phyloP scores from a whole-genome alignment of 2,797 vertebrate species.

The Enteromius radiatus region DNA sequence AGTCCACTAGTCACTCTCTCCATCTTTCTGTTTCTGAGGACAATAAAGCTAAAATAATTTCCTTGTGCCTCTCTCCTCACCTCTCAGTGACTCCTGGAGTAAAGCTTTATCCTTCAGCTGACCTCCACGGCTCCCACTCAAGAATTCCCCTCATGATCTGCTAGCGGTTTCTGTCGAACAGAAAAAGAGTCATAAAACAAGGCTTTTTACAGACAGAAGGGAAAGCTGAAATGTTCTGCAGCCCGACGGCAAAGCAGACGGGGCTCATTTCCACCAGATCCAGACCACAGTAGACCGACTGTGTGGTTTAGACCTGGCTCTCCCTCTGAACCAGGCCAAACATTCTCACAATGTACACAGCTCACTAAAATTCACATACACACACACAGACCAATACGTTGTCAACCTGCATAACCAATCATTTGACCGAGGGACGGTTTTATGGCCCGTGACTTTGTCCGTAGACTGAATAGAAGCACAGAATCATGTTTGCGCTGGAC shows the following conservation, averaged over 20 bases:
- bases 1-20: neutral
- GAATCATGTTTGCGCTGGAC: slow-evolving; percentile 47
- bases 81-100: slow-evolving; percentile 78
- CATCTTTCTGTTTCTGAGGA: slow-evolving; percentile 43
- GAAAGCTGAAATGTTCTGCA: slow-evolving; percentile 43
- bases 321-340: slow-evolving; percentile 5
- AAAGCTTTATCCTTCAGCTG: slow-evolving; percentile 81
- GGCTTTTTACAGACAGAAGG: slow-evolving; percentile 34
- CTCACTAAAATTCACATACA: slow-evolving; percentile 7
- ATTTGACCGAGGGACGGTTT: slow-evolving; percentile 15
- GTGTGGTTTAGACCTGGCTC: slow-evolving; percentile 26
- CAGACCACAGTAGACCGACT: slow-evolving; percentile 31
- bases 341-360: slow-evolving; percentile 20
- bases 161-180: slow-evolving; percentile 26
- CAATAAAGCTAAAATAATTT: slow-evolving; percentile 79
- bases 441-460: slow-evolving; percentile 36
- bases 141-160: slow-evolving; percentile 36
- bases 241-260: slow-evolving; percentile 17
- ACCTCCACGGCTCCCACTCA: slow-evolving; percentile 69
- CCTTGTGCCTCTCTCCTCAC: slow-evolving; percentile 73
- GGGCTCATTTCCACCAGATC: slow-evolving; percentile 39
- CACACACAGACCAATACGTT: neutral
- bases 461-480: slow-evolving; percentile 45
- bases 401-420: slow-evolving; percentile 44
- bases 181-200: slow-evolving; percentile 43